Evolutionary conservation across 2,797 vertebrate genomes (phyloP), one percentile per base, ranked within the genome.

Genomic region (Leuciscus waleckii): DNA sequence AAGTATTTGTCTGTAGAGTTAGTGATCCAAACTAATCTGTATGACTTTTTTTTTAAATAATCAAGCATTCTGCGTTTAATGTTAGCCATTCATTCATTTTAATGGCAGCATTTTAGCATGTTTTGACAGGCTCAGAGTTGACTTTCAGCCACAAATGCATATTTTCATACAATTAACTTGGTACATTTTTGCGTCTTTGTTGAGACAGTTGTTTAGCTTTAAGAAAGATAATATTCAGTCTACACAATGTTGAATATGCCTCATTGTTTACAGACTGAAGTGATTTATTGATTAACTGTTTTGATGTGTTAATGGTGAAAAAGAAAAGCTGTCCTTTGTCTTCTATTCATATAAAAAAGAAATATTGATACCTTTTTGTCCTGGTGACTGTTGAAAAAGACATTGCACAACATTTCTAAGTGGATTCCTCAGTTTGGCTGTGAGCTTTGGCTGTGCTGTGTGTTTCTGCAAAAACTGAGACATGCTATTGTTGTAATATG

Each of bases 391-490:
- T 14, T 83, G 43, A 49, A 75, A 65, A 75, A 37, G 9, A 54
- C 35, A 39, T 67, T 83, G 71, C 82, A 41, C 81, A 83, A 75
- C 90, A 91, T 91, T 92, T 58, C 70, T 39, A 35, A 63, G 41
- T 49, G 29, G 56, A n/a, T 26, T 26, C 61, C n/a, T 26, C n/a
- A 37, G 46, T 68, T 77, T 76, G 23, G 16, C 23, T 75, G 14
- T 76, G 70, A 74, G 65, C 81, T 83, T 83, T 75, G 71, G 32
- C 58, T 37, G 7, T 67, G 41, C 26, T 83, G 56, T 32, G 49
- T 49, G 39, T 76, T 54, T 79, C 37, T 85, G 37, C 68, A 49
- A 26, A 21, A 65, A 39, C 21, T 35, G 43, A 75, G 23, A 43
- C 32, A 16, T 77, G 71, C 23, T 29, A 29, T 75, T 81, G 29